Evolutionary conservation across 2,888 invertebrate genomes (phyloP), one percentile per base, ranked within the genome.

Genomic region (Willowsia nigromaculata): DNA sequence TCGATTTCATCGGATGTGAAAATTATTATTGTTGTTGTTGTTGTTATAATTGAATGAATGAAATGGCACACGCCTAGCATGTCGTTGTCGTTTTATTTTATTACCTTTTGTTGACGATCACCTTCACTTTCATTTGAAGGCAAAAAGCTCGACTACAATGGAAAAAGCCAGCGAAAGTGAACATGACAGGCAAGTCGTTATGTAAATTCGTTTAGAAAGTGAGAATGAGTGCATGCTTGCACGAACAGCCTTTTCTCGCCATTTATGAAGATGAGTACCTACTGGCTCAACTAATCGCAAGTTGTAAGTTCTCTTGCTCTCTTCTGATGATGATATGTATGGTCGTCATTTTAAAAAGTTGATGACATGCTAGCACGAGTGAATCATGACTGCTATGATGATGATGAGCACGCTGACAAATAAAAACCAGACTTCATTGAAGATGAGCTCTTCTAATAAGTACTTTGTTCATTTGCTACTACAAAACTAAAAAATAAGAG

Each of bases 201-300:
- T 88, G 88, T 88, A 88, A 88, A 88, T 88, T 84, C 84, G 71
- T 88, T 88, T 88, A 88, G 88, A 88, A 88, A 88, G 88, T 88
- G 88, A 88, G 47, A 88, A 78, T 84, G 80, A 78, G 37, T 83
- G 82, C 83, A 62, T 40, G 76, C 83, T 18, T 68, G 43, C 56
- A 47, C 56, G 56, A 47, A 37, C 33, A 9, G n/a, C 7, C 37
- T 56, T 18, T 11, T 33, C 0, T 37, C 37, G 25, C 40, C 33
- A 59, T 30, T 76, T 47, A 76, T 50, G 78, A 33, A 22, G 22
- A 50, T 50, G 30, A 50, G 27, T 50, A 25, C 22, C 6, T n/a
- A 30, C 18, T 4, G 13, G 30, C 65, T 1, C 4, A 47, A 47
- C 56, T 59, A 65, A 65, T 65, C 62, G 62, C 33, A 65, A 33